Evolutionary conservation across 2,888 invertebrate species (phyloP), one percentile per base, ranked within the genome.

Genomic region (Scaptomyza parva): DNA sequence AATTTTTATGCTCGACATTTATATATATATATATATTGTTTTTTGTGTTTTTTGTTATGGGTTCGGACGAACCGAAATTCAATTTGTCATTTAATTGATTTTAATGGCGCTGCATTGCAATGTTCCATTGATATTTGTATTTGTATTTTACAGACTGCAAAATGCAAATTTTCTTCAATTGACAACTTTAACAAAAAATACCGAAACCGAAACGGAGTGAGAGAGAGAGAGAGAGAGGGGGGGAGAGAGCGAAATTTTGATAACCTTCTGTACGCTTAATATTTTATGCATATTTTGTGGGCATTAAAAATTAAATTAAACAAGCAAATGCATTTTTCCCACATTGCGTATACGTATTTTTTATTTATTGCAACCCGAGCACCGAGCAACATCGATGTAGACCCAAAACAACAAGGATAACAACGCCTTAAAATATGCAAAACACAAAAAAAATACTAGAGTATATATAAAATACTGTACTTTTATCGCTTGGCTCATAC

Each of bases 1-100:
- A 86, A 88, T 83, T 83, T 88, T 83, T 83, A 86, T 83, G 63
- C 44, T 58, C 70, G 77, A 74, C 80, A 69, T 86, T 8, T 7
- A 69, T 30, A 12, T 3, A 12, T 30, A 2, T 30, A 85, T 87
- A 83, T 83, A 64, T 79, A 53, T 65, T 69, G 3, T n/a, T n/a
- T 33, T 17, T 14, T 37, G 8, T 7, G 2, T n/a, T 0, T n/a
- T 37, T 37, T 37, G 9, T 82, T 86, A 76, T 88, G 64, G 74
- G 61, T n/a, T n/a, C n/a, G n/a, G n/a, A n/a, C n/a, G n/a, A n/a
- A n/a, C 66, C 78, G 88, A 88, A 88, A 88, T 71, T 81, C 81
- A 86, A 88, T 88, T 85, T 87, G 86, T 82, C 86, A 77, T 87
- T 87, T 85, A 87, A 85, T 85, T 88, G 85, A 88, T 85, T 86